Conservation (phyloP, 2,797 vertebrate species). For the Monodelphis domestica region DNA sequence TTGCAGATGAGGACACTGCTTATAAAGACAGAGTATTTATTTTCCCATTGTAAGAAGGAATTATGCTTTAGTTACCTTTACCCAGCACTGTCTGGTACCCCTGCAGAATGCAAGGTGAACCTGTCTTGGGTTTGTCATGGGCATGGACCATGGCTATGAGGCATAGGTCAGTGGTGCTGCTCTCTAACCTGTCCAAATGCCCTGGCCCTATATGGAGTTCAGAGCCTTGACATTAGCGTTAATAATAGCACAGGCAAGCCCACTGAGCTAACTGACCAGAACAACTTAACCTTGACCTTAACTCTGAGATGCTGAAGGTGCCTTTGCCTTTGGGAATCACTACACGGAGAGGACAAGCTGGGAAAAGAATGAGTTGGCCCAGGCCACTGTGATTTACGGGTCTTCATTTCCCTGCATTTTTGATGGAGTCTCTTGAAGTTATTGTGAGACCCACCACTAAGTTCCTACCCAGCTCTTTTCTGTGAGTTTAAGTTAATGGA, state of each 20-base stretch:
- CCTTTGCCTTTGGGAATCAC: background rate
- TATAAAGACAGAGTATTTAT: background rate
- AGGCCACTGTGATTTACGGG: background rate
- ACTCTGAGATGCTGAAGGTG: background rate
- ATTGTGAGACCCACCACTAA: background rate
- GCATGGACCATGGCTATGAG: background rate
- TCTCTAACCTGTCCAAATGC: background rate
- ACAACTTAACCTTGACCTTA: too few relatives aligned
- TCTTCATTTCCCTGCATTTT: background rate
- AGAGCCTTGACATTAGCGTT: background rate
- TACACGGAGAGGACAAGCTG: background rate
- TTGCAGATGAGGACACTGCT: background rate
- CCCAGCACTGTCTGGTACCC: background rate
- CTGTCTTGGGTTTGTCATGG: background rate
- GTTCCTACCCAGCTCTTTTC: background rate
- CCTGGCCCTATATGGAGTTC: background rate
- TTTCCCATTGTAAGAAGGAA: background rate
- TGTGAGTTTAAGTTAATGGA: background rate
- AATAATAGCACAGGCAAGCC: background rate
- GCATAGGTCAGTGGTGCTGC: background rate
- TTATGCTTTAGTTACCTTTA: background rate
- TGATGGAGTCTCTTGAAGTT: background rate
- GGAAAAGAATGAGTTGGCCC: background rate
- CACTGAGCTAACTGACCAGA: background rate
- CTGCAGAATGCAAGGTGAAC: background rate